Evolutionary conservation across 2,888 invertebrate species (phyloP).

Genomic region (Leptura quadrifasciata): DNA sequence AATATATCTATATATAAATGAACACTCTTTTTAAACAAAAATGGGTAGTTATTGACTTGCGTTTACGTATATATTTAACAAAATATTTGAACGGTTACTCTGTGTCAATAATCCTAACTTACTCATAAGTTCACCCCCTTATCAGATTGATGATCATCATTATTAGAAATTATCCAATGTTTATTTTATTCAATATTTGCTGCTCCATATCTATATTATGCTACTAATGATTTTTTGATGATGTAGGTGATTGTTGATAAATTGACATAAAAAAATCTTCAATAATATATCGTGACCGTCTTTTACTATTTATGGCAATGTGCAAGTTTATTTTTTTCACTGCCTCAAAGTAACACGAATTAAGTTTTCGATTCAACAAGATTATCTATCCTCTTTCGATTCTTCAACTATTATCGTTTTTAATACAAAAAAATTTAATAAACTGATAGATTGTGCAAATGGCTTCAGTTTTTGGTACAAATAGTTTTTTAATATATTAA

Average conservation of each 20-base stretch:
- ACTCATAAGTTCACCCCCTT: background rate
- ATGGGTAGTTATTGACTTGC: background rate
- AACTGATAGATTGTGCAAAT: too few relatives aligned
- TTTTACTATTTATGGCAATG: too few relatives aligned
- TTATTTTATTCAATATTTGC: conserved; percentile 9
- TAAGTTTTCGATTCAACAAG: too few relatives aligned
- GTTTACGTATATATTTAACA: background rate
- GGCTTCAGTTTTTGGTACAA: too few relatives aligned
- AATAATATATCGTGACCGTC: too few relatives aligned
- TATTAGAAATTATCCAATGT: conserved; percentile 23
- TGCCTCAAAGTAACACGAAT: too few relatives aligned
- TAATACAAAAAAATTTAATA: too few relatives aligned
- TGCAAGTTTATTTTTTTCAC: too few relatives aligned
- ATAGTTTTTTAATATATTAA: too few relatives aligned
- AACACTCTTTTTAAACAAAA: background rate
- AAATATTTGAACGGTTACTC: conserved; percentile 8
- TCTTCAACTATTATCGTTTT: too few relatives aligned
- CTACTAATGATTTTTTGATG: conserved; percentile 20
- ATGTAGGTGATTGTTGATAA: background rate
- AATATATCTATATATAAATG: background rate
- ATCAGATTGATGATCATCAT: conserved; percentile 21
- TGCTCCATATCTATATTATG: background rate
- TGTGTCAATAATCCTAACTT: background rate
- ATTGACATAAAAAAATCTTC: background rate
- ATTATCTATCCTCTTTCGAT: too few relatives aligned